Conservation (phyloP, 1,140 invertebrate species). For the Drosophila malerkotliana region DNA sequence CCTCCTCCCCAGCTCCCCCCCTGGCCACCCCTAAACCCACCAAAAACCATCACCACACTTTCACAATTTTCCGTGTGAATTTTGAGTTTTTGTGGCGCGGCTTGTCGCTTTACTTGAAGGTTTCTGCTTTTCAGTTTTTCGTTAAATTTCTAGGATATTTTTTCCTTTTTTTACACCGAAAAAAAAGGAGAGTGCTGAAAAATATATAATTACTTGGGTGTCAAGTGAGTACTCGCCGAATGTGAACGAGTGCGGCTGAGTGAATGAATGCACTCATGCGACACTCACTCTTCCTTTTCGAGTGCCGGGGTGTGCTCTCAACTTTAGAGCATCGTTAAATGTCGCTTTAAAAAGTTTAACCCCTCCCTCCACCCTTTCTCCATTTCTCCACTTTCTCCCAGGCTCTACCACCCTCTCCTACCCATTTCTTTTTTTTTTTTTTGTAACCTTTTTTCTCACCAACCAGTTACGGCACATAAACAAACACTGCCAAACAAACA, state of each 20-base stretch:
- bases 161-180: conserved; percentile 1
- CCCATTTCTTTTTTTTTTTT: neutral
- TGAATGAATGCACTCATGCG: conserved; percentile 32
- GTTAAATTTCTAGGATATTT: neutral
- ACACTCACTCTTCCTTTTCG: conserved; percentile 21
- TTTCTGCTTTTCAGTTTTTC: neutral
- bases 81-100: conserved; percentile 65
- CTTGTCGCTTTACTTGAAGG: conserved; percentile 47
- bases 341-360: conserved; percentile 66
- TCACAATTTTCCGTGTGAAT: conserved; percentile 51
- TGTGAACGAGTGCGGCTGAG: neutral
- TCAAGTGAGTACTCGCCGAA: conserved; percentile 15
- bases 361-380: neutral
- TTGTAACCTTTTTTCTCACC: conserved; percentile 9
- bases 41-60: neutral
- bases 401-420: neutral
- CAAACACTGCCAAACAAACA: conserved; percentile 64
- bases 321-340: conserved; percentile 56
- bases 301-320: conserved; percentile 14
- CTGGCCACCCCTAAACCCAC: neutral
- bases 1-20: neutral
- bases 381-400: neutral
- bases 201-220: conserved; percentile 1
- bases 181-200: conserved; percentile 11
- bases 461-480: conserved; percentile 75